Evolutionary conservation across 1,140 invertebrate species (phyloP), one percentile per base, ranked within the genome.

Genomic region (Hycleus phaleratus): DNA sequence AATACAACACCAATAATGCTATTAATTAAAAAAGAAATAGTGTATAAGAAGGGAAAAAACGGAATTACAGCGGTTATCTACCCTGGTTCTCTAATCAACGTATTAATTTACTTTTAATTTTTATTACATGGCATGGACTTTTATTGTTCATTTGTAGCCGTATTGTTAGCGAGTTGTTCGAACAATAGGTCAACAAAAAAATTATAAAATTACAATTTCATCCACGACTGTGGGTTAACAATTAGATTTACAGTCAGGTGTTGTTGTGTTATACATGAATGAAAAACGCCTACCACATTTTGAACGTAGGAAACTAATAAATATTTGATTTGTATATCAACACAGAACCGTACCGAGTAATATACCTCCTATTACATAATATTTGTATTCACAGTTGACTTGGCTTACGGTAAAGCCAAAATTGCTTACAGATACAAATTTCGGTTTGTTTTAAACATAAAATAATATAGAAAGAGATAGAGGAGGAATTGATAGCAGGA

Each of bases 261-360:
- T 42, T 44, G 4, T 32, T 32, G 32, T 32, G 32, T 32, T 53
- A 32, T 42, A 53, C 40, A 52, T 53, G 51, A 53, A 53, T 53
- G 51, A 53, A 53, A 45, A 53, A 53, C 51, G 51, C 51, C 51
- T 46, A 53, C 51, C 51, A 53, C 24, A 45, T 53, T 52, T 53
- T 11, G 26, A 53, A n/a, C 46, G 38, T 45, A 53, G 51, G 51
- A 53, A 53, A 53, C 51, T 53, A 53, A 53, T 53, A 53, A 53
- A 53, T 53, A 53, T 53, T 53, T 53, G 38, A 53, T 53, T 53
- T 53, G 51, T 53, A 53, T 53, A 52, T 45, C 45, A 32, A 5
- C 32, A 46, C 51, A 53, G 43, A 53, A 53, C 51, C 51, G 51
- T 42, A 53, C 51, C 7, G 44, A 46, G 51, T 38, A 42, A 53